A percentile compares a stretch with the other conserved stretches of the same genome.
phyloP scores from a whole-genome alignment of 2,888 invertebrate genomes.

The Spicauda simplicius region DNA sequence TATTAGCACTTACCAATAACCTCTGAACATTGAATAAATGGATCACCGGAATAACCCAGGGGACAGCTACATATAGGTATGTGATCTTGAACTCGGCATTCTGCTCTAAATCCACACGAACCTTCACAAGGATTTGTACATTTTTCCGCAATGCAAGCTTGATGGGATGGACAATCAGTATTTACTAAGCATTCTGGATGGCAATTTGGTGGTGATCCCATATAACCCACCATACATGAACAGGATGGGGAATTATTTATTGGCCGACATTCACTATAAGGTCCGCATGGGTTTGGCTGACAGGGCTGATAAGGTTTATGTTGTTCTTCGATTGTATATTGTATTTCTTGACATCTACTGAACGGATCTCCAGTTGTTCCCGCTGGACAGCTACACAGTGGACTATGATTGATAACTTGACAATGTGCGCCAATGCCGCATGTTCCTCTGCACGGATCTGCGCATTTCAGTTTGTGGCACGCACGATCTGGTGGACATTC shows the following conservation, averaged over 20 bases:
- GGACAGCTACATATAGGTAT: constrained; percentile 93
- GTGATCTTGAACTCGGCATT: constrained; percentile 92
- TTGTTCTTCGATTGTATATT: constrained; percentile 51
- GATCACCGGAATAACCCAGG: constrained; percentile 90
- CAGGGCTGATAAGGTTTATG: constrained; percentile 85
- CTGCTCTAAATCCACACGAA: constrained; percentile 91
- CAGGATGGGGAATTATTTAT: constrained; percentile 90
- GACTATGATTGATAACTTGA: constrained; percentile 91
- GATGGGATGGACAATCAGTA: constrained; percentile 91
- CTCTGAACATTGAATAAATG: constrained; percentile 90
- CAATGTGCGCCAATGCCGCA: constrained; percentile 90
- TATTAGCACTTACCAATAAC: constrained; percentile 60
- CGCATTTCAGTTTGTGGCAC: constrained; percentile 91
- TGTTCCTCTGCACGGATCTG: constrained; percentile 90
- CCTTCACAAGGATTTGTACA: constrained; percentile 93
- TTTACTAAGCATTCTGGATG: constrained; percentile 93
- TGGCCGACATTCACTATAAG: constrained; percentile 91
- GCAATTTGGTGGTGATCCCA: constrained; percentile 92
- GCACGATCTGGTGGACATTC: constrained; percentile 91
- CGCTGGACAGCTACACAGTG: constrained; percentile 89
- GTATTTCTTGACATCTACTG: constrained; percentile 78
- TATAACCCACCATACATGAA: constrained; percentile 89
- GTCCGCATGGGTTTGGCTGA: constrained; percentile 91
- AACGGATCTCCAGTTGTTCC: constrained; percentile 89
- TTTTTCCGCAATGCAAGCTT: constrained; percentile 92